phyloP scores from a whole-genome alignment of 2,113 vertebrate genomes.

The Meles meles region DNA sequence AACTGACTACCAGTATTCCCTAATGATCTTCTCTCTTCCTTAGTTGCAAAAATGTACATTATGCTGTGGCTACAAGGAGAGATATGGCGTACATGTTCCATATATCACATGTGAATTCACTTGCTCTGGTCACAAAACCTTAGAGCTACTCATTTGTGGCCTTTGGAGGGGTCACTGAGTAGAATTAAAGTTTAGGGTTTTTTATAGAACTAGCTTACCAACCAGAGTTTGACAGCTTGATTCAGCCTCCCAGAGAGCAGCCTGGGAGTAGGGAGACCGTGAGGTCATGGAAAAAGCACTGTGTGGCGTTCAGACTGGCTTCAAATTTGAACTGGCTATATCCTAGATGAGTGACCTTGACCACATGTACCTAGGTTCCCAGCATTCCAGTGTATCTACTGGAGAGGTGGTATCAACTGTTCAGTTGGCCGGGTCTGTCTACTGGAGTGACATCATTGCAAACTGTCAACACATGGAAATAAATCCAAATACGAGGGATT shows the following conservation, averaged over 20 bases:
- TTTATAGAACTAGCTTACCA: neutral
- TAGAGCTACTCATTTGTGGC: neutral
- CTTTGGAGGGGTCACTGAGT: neutral
- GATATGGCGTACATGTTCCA: accelerated
- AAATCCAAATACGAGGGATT: neutral
- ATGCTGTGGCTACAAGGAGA: neutral
- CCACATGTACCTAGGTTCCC: neutral
- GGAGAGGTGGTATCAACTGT: neutral
- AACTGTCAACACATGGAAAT: neutral
- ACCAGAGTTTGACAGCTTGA: neutral
- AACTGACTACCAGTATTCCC: neutral
- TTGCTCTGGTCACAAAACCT: neutral
- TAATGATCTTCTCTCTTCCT: neutral
- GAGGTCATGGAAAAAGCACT: too few species aligned
- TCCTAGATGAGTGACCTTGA: neutral
- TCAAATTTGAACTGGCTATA: neutral
- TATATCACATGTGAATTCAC: neutral
- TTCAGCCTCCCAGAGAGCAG: neutral
- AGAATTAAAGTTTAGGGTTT: neutral
- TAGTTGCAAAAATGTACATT: neutral
- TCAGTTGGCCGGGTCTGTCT: neutral
- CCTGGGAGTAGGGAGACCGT: neutral
- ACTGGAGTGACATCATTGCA: accelerated
- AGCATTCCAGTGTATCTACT: neutral
- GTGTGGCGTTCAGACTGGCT: neutral